Percentiles rank a stretch among this genome's conserved stretches.
These are phyloP conservation scores for Actinernus sp. DNA, from an alignment of 92 coral and sea anemone genomes.

Conservation along the genomic window DNA sequence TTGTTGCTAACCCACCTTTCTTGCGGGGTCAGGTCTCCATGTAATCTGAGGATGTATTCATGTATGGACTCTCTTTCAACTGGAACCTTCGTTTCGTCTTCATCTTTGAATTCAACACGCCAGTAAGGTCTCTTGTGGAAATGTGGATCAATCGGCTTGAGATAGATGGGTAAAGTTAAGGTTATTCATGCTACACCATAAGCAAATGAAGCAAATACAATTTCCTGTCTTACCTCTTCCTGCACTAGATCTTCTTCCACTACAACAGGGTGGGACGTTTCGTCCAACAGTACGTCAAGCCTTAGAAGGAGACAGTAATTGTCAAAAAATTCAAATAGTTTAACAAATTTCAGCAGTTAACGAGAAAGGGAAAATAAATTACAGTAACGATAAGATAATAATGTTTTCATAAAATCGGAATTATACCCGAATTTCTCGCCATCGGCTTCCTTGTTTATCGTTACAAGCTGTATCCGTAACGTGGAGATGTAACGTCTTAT, in stretches of 20 bases:
- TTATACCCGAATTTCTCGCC: constrained; percentile 28
- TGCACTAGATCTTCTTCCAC: constrained; percentile 4
- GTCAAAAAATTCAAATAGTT: no score
- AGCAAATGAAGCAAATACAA: no score
- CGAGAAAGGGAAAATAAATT: no score
- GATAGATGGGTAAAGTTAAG: no score
- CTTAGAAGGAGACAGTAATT: no score
- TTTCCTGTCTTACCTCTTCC: constrained; percentile 32
- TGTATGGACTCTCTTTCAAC: not conserved
- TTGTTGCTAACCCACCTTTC: no score
- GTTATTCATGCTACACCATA: no score
- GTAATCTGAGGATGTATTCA: constrained; percentile 11
- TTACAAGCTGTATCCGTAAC: constrained; percentile 1
- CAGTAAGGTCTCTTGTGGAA: constrained; percentile 7
- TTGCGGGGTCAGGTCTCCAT: constrained; percentile 39
- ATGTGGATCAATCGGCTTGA: not conserved
- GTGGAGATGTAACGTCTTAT: constrained; percentile 13
- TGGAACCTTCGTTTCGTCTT: constrained; percentile 5
- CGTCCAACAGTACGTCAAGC: constrained; percentile 8
- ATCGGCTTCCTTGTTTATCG: constrained; percentile 24
- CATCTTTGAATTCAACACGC: constrained; percentile 22
- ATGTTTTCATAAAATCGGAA: not conserved
- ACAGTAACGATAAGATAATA: no score
- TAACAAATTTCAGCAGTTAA: no score
- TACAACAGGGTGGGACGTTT: constrained; percentile 13